Conservation (phyloP, 2,888 invertebrate genomes). For the Caradrina kadenii region DNA sequence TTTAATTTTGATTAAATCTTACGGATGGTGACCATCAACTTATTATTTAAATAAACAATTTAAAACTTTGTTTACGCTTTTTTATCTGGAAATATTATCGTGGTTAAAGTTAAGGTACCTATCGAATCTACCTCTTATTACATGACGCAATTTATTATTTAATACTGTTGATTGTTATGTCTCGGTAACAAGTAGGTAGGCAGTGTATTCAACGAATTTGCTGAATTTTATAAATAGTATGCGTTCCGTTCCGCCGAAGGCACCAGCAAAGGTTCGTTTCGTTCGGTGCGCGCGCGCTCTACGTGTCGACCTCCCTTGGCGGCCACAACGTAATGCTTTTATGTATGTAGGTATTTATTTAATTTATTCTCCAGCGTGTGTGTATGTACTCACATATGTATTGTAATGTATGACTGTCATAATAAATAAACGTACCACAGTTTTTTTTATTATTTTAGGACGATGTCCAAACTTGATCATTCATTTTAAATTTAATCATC, state of each 20-base stretch:
- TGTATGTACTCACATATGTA: conserved; percentile 45
- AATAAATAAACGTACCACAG: conserved; percentile 32
- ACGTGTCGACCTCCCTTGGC: conserved; percentile 79
- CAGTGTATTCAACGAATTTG: conserved; percentile 24
- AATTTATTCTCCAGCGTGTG: conserved; percentile 74
- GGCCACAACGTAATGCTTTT: conserved; percentile 74
- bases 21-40: conserved; percentile 18
- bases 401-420: conserved; percentile 46
- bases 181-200: conserved; percentile 7
- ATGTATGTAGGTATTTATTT: conserved; percentile 77
- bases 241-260: conserved; percentile 49
- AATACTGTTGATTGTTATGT: conserved; percentile 31
- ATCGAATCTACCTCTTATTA: conserved; percentile 2
- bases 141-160: conserved; percentile 40
- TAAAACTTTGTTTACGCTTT: conserved; percentile 24
- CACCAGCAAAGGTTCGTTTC: conserved; percentile 59
- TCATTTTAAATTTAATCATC: conserved; percentile 15
- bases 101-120: conserved; percentile 4
- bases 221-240: conserved; percentile 58
- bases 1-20: conserved; percentile 5
- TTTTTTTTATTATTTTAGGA: conserved; percentile 15
- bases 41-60: conserved; percentile 14
- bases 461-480: neutral
- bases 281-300: conserved; percentile 60
- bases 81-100: conserved; percentile 17